Evolutionary conservation across 2,797 vertebrate species (phyloP), one percentile per base, ranked within the genome.

Genomic region (Diplodus puntazzo): DNA sequence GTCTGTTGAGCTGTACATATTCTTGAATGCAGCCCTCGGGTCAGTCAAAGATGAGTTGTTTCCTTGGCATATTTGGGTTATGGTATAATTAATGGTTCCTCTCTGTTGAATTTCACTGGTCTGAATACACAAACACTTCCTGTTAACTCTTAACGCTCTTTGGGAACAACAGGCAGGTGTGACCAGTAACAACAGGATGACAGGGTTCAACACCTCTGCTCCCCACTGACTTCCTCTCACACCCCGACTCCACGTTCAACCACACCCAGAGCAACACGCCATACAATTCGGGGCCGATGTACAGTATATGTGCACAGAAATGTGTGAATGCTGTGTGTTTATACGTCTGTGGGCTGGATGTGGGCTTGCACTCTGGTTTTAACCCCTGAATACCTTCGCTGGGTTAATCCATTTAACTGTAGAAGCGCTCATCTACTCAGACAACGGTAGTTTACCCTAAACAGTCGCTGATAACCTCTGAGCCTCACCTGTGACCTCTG

Each of bases 171-270:
- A 91, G 89, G 80, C 92, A 95, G 93, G 94, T 95, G 95, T 94
- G 92, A 93, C 89, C 84, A 79, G 84, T 85, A 90, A 92, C 94
- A 95, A 95, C 94, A 95, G 94, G 94, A 95, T 93, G 89, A 88
- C 86, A 90, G 87, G 84, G 88, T 89, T 92, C 92, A 91, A 92
- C 94, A 91, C 94, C 92, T 92, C 92, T 67, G 73, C 80, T 86
- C 90, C 89, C 86, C 86, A 63, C 91, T 88, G 89, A 88, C 90
- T 93, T 95, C 95, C 94, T 95, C 83, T 93, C 89, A 87, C 89
- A 88, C 90, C 85, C 83, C 84, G 21, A 52, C 73, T 80, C 74
- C 80, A 61, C 48, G 74, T 75, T 69, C 59, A 77, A 62, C 88
- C 90, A 78, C 88, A 88, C 92, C 92, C 87, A 86, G 61, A 83